A percentile compares a stretch with the other conserved stretches of the same genome.
Evolutionary conservation across 1,140 invertebrate genomes (phyloP).

Genomic region (Nasonia vitripennis): DNA sequence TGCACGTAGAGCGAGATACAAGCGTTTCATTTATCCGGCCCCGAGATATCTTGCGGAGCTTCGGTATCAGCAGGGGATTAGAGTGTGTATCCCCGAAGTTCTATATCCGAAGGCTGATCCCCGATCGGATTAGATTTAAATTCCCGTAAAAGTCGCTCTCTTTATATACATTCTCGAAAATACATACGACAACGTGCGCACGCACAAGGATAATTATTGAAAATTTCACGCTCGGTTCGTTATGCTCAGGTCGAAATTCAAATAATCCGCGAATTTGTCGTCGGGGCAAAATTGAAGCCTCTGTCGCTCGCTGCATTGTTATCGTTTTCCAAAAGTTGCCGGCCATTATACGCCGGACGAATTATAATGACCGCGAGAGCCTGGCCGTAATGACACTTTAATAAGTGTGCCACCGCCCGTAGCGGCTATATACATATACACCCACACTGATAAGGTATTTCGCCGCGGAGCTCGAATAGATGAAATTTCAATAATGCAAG

Average conservation of each 20-base stretch:
- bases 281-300: background rate
- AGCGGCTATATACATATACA: background rate
- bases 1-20: too few relatives aligned
- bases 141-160: background rate
- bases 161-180: too few relatives aligned
- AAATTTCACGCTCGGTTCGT: too few relatives aligned
- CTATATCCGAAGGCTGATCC: background rate
- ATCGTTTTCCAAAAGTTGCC: conserved; percentile 10
- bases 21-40: too few relatives aligned
- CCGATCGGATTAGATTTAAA: conserved; percentile 22
- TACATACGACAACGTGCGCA: too few relatives aligned
- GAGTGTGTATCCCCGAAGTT: too few relatives aligned
- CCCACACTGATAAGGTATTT: background rate
- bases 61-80: too few relatives aligned
- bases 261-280: background rate
- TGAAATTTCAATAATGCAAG: conserved; percentile 37
- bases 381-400: conserved; percentile 21
- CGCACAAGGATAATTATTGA: background rate
- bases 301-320: background rate
- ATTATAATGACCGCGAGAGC: conserved; percentile 7
- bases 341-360: background rate
- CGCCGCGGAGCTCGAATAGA: background rate
- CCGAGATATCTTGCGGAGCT: too few relatives aligned
- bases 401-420: background rate
- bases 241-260: background rate